Evolutionary conservation across 2,888 invertebrate species (phyloP).

Genomic region (Tetragonula carbonaria): DNA sequence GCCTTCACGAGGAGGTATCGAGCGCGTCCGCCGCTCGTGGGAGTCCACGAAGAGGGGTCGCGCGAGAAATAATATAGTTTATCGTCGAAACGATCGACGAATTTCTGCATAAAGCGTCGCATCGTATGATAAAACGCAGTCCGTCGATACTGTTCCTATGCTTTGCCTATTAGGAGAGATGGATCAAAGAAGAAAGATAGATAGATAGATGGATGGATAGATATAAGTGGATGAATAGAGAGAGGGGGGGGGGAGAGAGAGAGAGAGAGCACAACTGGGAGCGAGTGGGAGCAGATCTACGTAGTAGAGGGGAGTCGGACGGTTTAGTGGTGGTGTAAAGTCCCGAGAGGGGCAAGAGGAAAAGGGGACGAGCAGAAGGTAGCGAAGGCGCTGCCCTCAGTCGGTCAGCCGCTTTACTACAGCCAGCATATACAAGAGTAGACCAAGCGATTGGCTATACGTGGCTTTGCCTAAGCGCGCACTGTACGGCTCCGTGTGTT

Average conservation of each 20-base stretch:
- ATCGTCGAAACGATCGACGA: slow-evolving; percentile 51
- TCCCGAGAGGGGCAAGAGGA: slow-evolving; percentile 45
- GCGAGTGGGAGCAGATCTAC: slow-evolving; percentile 36
- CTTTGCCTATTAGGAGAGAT: slow-evolving; percentile 12
- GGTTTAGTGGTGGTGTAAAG: slow-evolving; percentile 25
- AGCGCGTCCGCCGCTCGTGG: slow-evolving; percentile 60
- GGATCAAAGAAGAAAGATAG: slow-evolving; percentile 3
- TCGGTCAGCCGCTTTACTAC: slow-evolving; percentile 74
- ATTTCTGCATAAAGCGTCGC: slow-evolving; percentile 58
- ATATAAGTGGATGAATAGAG: neutral
- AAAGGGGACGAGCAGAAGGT: slow-evolving; percentile 50
- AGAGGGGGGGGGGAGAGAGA: slow-evolving; percentile 7
- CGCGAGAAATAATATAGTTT: slow-evolving; percentile 45
- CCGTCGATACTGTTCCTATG: slow-evolving; percentile 37
- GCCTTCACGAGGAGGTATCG: slow-evolving; percentile 64
- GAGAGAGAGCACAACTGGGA: neutral
- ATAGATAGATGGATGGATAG: neutral
- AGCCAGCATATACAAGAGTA: slow-evolving; percentile 55
- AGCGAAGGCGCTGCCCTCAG: slow-evolving; percentile 77
- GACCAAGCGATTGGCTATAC: slow-evolving; percentile 63
- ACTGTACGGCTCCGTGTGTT: slow-evolving; percentile 67
- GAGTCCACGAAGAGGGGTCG: slow-evolving; percentile 67
- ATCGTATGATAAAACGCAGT: slow-evolving; percentile 64
- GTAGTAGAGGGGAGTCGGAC: slow-evolving; percentile 44
- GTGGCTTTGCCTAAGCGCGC: slow-evolving; percentile 62